Base-by-base conservation (phyloP, 1,140 invertebrate species). In the Dendrolimus punctatus region DNA sequence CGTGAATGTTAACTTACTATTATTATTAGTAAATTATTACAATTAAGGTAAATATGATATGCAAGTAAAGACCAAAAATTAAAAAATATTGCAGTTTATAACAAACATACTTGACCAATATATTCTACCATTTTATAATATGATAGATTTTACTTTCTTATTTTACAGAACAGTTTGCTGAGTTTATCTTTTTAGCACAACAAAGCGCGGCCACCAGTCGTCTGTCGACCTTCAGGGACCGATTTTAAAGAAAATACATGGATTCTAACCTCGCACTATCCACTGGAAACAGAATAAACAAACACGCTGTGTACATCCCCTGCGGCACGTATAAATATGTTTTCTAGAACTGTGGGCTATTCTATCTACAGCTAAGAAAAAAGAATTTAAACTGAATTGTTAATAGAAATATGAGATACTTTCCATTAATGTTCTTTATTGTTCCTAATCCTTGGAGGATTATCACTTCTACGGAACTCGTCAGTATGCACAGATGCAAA, bases 151-250 rank as follows among this genome's bases (percentile, higher is more conserved):
- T 23, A 23, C 23, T 23, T 23, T 50, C 40, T 36, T 41, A 50
- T 40, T 41, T 23, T 39, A 9, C 23, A 64, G 62, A 63, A 68
- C 62, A 67, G 60, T 62, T 66, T 55, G 50, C 41, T 58, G 57
- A 62, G 58, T 62, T 58, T 62, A 64, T 68, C 61, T 70, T 64
- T 57, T 68, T 69, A 68, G 62, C 59, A 62, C 65, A 59, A 68
- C 64, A 68, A 72, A 72, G 62, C 51, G 53, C 55, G 56, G 55
- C 50, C 55, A 51, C 53, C 53, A 58, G 57, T 60, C 63, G 58
- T 55, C 55, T 52, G 47, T 58, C 45, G 62, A 68, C 64, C 68
- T 66, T 69, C 42, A 54, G 70, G 66, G 71, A 69, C 46, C 64
- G 55, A 66, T 66, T 72, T 62, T 63, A 63, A 56, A 66, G 49